phyloP scores from a whole-genome alignment of 2,888 invertebrate genomes.

The Drosophila parthenogenetica region DNA sequence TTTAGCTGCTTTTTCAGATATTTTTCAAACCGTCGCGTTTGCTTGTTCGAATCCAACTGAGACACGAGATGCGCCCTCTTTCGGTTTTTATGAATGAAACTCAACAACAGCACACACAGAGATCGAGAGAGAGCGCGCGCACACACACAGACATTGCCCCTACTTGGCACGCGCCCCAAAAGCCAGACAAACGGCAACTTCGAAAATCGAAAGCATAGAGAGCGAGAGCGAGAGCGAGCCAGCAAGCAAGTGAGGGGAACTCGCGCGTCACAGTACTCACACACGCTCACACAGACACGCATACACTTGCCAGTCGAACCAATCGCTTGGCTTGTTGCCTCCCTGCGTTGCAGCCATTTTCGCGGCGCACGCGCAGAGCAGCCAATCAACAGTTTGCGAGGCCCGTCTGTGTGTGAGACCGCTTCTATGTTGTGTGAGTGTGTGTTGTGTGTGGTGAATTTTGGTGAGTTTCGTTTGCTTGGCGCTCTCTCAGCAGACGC shows the following conservation, averaged over 20 bases:
- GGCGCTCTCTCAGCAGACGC: slow-evolving; percentile 32
- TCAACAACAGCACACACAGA: slow-evolving; percentile 61
- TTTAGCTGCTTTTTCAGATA: slow-evolving; percentile 36
- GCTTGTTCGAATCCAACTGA: slow-evolving; percentile 86
- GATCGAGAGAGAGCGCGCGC: slow-evolving; percentile 14
- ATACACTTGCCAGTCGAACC: slow-evolving; percentile 38
- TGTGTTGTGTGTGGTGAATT: slow-evolving; percentile 21
- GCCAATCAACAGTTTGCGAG: slow-evolving; percentile 85
- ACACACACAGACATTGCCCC: slow-evolving; percentile 57
- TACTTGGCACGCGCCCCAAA: slow-evolving; percentile 74
- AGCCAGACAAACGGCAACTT: slow-evolving; percentile 52
- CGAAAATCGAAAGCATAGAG: slow-evolving; percentile 60
- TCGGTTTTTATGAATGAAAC: slow-evolving; percentile 86
- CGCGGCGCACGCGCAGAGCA: slow-evolving; percentile 84
- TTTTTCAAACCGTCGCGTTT: slow-evolving; percentile 84
- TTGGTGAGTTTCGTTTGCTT: slow-evolving; percentile 49
- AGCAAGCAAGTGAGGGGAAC: slow-evolving; percentile 50
- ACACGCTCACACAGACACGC: slow-evolving; percentile 14
- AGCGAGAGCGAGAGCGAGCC: slow-evolving; percentile 23
- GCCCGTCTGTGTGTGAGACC: slow-evolving; percentile 51
- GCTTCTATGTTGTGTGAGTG: slow-evolving; percentile 23
- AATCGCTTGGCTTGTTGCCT: slow-evolving; percentile 82
- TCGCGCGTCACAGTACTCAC: slow-evolving; percentile 56
- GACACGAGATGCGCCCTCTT: slow-evolving; percentile 85
- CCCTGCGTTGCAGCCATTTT: slow-evolving; percentile 85